phyloP scores from a whole-genome alignment of 1,140 invertebrate genomes.

The Drusus annulatus region DNA sequence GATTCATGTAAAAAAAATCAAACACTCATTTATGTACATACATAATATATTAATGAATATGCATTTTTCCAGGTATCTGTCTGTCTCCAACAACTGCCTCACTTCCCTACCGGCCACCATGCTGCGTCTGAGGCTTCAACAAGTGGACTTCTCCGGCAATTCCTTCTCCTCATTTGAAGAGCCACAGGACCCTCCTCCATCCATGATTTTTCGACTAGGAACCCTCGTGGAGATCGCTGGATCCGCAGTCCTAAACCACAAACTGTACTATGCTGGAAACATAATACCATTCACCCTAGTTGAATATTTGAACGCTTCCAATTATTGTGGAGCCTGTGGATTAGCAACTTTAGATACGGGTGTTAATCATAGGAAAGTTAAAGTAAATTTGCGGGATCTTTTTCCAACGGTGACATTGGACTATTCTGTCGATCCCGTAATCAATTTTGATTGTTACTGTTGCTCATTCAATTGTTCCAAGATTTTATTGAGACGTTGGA shows the following conservation, averaged over 20 bases:
- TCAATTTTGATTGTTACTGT: not conserved
- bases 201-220: not conserved
- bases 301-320: conserved; percentile 13
- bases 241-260: conserved; percentile 1
- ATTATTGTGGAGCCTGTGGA: conserved; percentile 27
- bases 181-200: not conserved
- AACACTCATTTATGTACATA: too few species aligned
- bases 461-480: conserved; percentile 3
- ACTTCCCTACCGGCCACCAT: conserved; percentile 39
- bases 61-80: conserved; percentile 48
- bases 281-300: conserved; percentile 26
- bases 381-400: too few species aligned
- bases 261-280: conserved; percentile 13
- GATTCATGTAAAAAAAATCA: too few species aligned
- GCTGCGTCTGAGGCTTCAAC: not conserved
- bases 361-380: too few species aligned
- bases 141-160: conserved; percentile 50
- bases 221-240: conserved; percentile 37
- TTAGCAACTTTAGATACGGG: not conserved
- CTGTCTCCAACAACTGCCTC: conserved; percentile 43
- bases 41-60: too few species aligned
- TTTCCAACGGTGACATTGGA: too few species aligned
- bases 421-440: too few species aligned
- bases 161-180: not conserved
- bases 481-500: not conserved